Conservation (phyloP, 2,113 vertebrate species). For the Cephalopholis sonnerati region DNA sequence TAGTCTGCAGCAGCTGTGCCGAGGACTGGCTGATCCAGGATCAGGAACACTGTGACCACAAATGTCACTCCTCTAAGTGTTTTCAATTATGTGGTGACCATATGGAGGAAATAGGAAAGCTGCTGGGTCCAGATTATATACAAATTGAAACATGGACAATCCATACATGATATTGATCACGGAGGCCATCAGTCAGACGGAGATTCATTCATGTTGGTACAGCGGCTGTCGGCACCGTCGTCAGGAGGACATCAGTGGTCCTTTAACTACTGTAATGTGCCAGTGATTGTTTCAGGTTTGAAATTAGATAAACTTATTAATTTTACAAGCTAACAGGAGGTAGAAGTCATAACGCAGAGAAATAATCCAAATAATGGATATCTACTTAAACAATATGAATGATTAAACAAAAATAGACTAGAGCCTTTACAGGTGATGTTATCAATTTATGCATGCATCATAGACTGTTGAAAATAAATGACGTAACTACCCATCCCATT, state of each 20-base stretch:
- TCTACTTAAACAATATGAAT: background rate
- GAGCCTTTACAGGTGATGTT: too few species aligned
- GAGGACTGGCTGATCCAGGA: slow-evolving; percentile 34
- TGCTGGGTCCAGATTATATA: slow-evolving; percentile 15
- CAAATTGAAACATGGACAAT: slow-evolving; percentile 40
- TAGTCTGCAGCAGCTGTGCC: slow-evolving; percentile 45
- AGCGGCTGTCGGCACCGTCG: slow-evolving; percentile 5
- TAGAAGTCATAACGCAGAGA: background rate
- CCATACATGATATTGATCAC: slow-evolving; percentile 37
- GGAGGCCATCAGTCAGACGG: slow-evolving; percentile 14
- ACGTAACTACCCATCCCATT: too few species aligned
- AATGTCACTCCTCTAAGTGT: slow-evolving; percentile 46
- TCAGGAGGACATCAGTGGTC: background rate
- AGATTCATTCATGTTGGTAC: background rate
- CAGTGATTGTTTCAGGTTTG: background rate
- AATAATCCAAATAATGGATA: background rate
- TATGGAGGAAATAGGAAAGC: slow-evolving; percentile 19
- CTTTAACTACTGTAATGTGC: background rate
- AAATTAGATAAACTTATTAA: background rate
- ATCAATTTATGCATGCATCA: too few species aligned
- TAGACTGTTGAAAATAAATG: too few species aligned
- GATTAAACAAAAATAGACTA: background rate
- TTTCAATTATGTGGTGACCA: slow-evolving; percentile 40
- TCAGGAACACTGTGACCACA: slow-evolving; percentile 29
- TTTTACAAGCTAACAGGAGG: background rate